These are phyloP conservation scores for Platichthys stellatus DNA, from an alignment of 2,113 vertebrate species.

Conservation along the genomic window DNA sequence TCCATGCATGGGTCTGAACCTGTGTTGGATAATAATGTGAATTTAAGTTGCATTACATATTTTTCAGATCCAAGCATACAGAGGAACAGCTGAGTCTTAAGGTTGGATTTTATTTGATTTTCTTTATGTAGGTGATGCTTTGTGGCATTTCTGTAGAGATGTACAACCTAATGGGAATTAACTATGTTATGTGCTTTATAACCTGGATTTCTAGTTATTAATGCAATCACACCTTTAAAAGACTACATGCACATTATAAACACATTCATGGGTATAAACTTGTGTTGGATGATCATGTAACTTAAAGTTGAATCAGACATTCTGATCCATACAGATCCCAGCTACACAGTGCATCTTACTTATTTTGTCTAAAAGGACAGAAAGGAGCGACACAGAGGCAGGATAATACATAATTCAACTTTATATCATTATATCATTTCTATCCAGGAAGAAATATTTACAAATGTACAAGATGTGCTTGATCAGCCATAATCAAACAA, in stretches of 20 bases:
- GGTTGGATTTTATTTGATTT: neutral
- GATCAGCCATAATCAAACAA: constrained; percentile 75
- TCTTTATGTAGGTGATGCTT: neutral
- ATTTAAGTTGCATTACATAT: neutral
- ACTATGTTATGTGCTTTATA: neutral
- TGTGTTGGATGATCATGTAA: neutral
- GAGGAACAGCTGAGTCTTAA: neutral
- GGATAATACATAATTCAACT: constrained; percentile 69
- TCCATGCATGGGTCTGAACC: too few species aligned
- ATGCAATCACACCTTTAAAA: too few species aligned
- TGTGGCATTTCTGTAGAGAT: neutral
- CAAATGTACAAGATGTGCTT: constrained; percentile 82
- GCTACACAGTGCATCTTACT: neutral
- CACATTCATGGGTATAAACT: too few species aligned
- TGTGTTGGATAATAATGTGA: neutral
- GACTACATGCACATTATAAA: too few species aligned
- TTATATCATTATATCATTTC: constrained; percentile 78
- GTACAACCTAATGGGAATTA: neutral
- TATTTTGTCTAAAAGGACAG: neutral
- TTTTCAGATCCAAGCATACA: neutral
- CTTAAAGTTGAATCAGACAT: neutral
- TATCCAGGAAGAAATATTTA: constrained; percentile 79
- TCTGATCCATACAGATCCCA: neutral
- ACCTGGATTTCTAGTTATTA: neutral
- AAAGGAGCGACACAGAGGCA: constrained; percentile 40